These are phyloP conservation scores for Clarias gariepinus DNA, from an alignment of 2,113 vertebrate genomes.

Conservation along the genomic window DNA sequence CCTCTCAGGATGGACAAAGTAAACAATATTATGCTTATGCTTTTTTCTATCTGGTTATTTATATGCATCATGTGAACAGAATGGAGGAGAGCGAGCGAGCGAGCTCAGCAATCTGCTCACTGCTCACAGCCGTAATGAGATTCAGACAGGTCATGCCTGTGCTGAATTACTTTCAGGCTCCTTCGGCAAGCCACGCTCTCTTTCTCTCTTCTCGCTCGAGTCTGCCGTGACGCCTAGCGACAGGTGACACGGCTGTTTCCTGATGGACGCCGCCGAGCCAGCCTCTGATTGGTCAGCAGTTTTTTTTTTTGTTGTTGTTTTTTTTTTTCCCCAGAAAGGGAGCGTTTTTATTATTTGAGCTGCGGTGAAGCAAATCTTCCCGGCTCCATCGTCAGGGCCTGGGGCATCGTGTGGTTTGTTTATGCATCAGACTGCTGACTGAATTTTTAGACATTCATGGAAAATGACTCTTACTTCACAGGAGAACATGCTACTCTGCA, in stretches of 20 bases:
- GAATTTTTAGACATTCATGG: slow-evolving; percentile 21
- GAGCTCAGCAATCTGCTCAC: not conserved
- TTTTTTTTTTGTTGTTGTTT: not conserved
- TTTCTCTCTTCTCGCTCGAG: slow-evolving; percentile 26
- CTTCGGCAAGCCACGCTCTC: not conserved
- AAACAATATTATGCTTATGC: not conserved
- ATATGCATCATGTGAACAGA: not conserved
- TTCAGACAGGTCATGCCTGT: slow-evolving; percentile 5
- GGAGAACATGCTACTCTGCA: slow-evolving; percentile 7
- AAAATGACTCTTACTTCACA: slow-evolving; percentile 13
- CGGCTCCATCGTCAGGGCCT: slow-evolving; percentile 4
- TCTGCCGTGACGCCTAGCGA: slow-evolving; percentile 68
- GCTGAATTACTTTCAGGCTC: slow-evolving; percentile 28
- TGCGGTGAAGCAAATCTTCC: slow-evolving; percentile 32
- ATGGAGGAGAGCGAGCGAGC: not conserved
- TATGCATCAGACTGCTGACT: slow-evolving; percentile 8
- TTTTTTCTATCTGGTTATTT: not conserved
- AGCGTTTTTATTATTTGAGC: slow-evolving; percentile 38
- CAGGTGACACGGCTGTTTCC: slow-evolving; percentile 65
- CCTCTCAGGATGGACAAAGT: not conserved
- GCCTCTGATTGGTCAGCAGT: slow-evolving; percentile 60
- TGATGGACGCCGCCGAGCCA: slow-evolving; percentile 52
- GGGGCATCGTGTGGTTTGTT: slow-evolving; percentile 30
- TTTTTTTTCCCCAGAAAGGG: not conserved
- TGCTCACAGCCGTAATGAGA: slow-evolving; percentile 24